Percentiles rank a stretch among this genome's conserved stretches.
phyloP scores from a whole-genome alignment of 2,797 vertebrate species.

The Tolypeutes matacus region DNA sequence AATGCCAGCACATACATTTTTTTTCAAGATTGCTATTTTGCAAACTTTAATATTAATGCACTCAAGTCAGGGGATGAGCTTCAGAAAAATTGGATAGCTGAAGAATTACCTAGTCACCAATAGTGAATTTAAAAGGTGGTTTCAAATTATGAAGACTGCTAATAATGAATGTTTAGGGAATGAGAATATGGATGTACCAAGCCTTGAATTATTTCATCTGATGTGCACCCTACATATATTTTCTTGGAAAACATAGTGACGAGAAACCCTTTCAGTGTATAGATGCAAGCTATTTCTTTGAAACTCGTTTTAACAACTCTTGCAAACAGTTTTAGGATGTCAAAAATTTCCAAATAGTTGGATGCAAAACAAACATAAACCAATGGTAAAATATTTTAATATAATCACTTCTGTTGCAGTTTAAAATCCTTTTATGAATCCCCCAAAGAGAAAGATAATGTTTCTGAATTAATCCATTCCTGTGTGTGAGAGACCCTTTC shows the following conservation, averaged over 20 bases:
- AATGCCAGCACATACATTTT: conserved; percentile 49
- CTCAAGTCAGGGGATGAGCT: conserved; percentile 63
- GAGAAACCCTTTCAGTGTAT: background rate
- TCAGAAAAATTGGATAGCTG: conserved; percentile 62
- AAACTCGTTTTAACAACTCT: background rate
- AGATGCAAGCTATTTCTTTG: conserved; percentile 41
- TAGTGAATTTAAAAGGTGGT: conserved; percentile 61
- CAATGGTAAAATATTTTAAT: conserved; percentile 26
- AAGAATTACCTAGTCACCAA: conserved; percentile 75
- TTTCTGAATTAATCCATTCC: too few relatives aligned
- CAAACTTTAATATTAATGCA: conserved; percentile 75
- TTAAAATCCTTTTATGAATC: too few relatives aligned
- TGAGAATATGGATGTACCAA: background rate
- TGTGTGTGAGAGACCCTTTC: too few relatives aligned
- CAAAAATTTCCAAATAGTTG: conserved; percentile 19
- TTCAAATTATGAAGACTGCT: conserved; percentile 54
- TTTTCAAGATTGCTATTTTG: conserved; percentile 34
- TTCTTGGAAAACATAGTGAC: background rate
- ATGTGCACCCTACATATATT: background rate
- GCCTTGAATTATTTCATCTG: background rate
- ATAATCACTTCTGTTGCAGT: background rate
- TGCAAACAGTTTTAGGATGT: conserved; percentile 1
- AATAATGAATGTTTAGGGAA: conserved; percentile 29
- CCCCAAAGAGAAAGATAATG: too few relatives aligned
- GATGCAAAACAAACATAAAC: background rate